A percentile compares a stretch with the other conserved stretches of the same genome.
phyloP scores from a whole-genome alignment of 92 coral and sea anemone genomes.

The Actinostola sp. region DNA sequence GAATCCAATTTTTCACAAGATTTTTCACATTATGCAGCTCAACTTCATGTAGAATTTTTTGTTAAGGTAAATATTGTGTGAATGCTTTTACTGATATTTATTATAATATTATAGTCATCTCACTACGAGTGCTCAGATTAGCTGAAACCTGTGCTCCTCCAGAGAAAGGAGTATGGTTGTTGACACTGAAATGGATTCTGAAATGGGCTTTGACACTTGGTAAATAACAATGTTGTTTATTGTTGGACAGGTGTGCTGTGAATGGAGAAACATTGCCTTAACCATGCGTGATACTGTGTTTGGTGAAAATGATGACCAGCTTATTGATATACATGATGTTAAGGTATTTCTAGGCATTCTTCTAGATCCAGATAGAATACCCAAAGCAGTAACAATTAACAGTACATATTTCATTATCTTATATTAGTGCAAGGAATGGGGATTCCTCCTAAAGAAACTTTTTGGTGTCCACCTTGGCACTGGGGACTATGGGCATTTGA shows the following conservation, averaged over 20 bases:
- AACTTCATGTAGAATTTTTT: background rate
- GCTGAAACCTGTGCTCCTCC: too few relatives aligned
- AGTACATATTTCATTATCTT: too few relatives aligned
- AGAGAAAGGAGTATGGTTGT: too few relatives aligned
- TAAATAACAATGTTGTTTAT: background rate
- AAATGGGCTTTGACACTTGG: background rate
- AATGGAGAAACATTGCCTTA: constrained; percentile 2
- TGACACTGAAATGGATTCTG: too few relatives aligned
- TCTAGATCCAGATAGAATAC: too few relatives aligned
- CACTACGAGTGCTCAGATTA: too few relatives aligned
- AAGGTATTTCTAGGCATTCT: too few relatives aligned
- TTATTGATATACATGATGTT: too few relatives aligned
- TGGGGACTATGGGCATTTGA: constrained; percentile 12
- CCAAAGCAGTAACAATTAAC: too few relatives aligned
- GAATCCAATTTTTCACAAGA: background rate
- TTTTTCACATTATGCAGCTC: background rate
- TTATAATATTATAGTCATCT: background rate
- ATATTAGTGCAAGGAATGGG: constrained; percentile 17
- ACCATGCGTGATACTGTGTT: constrained; percentile 2
- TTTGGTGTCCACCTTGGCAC: too few relatives aligned
- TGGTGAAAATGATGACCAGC: too few relatives aligned
- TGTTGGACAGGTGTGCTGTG: background rate
- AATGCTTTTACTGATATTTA: too few relatives aligned
- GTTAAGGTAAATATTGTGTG: background rate
- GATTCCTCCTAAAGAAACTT: constrained; percentile 3